Evolutionary conservation across 1,140 invertebrate species (phyloP).

Genomic region (Drosophila rufa): DNA sequence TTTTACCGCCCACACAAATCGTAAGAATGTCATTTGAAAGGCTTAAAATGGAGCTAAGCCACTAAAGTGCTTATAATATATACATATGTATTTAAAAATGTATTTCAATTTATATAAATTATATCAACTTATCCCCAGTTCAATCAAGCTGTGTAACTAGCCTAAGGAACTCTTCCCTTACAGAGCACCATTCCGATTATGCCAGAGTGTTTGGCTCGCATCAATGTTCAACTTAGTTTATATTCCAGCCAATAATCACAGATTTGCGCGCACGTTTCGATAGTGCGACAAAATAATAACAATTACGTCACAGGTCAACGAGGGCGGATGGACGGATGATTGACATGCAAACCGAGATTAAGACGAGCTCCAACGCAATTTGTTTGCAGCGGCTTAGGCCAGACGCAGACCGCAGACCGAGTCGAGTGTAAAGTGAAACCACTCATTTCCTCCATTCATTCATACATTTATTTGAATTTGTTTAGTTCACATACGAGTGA

Average conservation of each 20-base stretch:
- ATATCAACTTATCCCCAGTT: too few species aligned
- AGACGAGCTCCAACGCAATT: constrained; percentile 18
- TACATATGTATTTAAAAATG: too few species aligned
- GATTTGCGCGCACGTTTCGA: constrained; percentile 14
- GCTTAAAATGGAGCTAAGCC: too few species aligned
- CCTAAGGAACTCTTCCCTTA: neutral
- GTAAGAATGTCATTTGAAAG: too few species aligned
- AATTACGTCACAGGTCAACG: constrained; percentile 54
- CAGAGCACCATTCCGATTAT: constrained; percentile 1
- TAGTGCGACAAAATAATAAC: constrained; percentile 35
- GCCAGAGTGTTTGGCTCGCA: neutral
- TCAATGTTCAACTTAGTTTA: constrained; percentile 15
- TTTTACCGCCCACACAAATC: too few species aligned
- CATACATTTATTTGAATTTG: constrained; percentile 44
- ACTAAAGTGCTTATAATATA: too few species aligned
- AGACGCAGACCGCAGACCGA: neutral
- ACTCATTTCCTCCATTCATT: constrained; percentile 27
- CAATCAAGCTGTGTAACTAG: neutral
- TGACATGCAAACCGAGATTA: constrained; percentile 36
- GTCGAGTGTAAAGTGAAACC: constrained; percentile 1
- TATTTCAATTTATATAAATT: too few species aligned
- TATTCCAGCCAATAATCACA: constrained; percentile 6
- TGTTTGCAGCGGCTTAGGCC: constrained; percentile 11
- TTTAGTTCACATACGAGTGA: constrained; percentile 57
- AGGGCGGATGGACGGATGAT: constrained; percentile 24